Percentiles rank a stretch among this genome's conserved stretches.
phyloP scores from a whole-genome alignment of 2,113 vertebrate genomes.

The Psephotus haematonotus region DNA sequence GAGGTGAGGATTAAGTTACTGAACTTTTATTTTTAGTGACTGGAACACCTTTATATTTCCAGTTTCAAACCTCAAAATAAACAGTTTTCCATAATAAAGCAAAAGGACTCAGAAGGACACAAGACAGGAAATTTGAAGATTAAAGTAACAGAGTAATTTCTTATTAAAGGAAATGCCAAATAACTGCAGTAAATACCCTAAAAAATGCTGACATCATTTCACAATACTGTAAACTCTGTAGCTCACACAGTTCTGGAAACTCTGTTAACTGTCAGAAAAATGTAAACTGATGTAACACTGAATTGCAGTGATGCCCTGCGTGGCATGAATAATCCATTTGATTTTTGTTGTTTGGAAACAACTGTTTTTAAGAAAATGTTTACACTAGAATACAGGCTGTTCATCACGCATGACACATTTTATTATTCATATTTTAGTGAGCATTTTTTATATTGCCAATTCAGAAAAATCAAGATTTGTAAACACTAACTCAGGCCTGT shows the following conservation, averaged over 20 bases:
- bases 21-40: background rate
- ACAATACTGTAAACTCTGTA: background rate
- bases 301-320: background rate
- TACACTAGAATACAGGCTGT: background rate
- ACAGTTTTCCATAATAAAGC: background rate
- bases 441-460: background rate
- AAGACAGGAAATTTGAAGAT: background rate
- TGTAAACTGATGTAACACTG: background rate
- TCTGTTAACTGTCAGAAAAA: background rate
- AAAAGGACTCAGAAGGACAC: background rate
- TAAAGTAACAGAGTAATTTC: background rate
- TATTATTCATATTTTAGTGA: background rate
- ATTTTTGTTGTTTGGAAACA: conserved; percentile 9
- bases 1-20: background rate
- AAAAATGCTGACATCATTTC: background rate
- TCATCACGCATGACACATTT: background rate
- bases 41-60: background rate
- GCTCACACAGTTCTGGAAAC: background rate
- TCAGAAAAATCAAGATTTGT: background rate
- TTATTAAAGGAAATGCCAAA: background rate
- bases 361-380: background rate
- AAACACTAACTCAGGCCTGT: background rate
- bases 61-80: background rate
- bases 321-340: background rate
- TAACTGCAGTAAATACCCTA: background rate